A percentile compares a stretch with the other conserved stretches of the same genome.
Conservation (phyloP, 2,113 vertebrate genomes). For the Dasyurus viverrinus region DNA sequence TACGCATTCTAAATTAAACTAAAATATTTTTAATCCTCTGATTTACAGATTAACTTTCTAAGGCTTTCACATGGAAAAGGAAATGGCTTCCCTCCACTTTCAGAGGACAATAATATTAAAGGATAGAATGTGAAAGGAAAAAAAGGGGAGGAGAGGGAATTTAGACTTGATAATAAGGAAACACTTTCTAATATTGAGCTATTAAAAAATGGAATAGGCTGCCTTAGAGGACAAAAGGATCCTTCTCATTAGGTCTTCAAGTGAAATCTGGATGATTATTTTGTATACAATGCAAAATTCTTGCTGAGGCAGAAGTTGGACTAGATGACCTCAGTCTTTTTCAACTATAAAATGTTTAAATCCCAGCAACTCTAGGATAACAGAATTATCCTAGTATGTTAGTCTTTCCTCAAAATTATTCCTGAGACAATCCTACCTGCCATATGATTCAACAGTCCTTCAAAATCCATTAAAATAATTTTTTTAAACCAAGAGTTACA, state of each 20-base stretch:
- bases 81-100: neutral
- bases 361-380: neutral
- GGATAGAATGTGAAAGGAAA: neutral
- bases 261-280: neutral
- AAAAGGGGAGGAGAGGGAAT: neutral
- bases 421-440: neutral
- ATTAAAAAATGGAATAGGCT: neutral
- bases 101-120: neutral
- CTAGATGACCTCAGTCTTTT: neutral
- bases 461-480: slow-evolving; percentile 24
- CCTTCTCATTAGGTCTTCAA: neutral
- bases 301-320: neutral
- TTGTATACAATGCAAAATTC: neutral
- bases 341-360: neutral
- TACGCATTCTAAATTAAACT: neutral
- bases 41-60: neutral
- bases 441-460: slow-evolving; percentile 22
- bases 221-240: neutral
- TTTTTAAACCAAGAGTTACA: neutral
- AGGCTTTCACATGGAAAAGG: too few relatives aligned
- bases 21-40: neutral
- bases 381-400: neutral
- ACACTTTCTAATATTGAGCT: neutral
- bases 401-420: neutral
- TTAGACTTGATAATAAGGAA: neutral